Evolutionary conservation across 2,113 vertebrate species (phyloP), one percentile per base, ranked within the genome.

Genomic region (Platanista minor): DNA sequence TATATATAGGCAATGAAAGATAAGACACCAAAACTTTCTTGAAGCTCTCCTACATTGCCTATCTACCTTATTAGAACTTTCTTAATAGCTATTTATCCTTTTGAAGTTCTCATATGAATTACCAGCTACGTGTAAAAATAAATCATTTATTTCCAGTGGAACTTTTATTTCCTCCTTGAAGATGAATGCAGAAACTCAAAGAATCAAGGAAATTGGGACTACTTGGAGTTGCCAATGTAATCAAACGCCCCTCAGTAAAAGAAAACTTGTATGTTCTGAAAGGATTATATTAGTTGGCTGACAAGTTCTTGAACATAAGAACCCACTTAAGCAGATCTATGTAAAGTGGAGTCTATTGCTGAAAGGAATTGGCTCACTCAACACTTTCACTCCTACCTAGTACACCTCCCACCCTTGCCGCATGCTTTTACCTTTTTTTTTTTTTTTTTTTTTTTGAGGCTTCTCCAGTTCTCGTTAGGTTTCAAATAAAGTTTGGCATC

Each of bases 161-260:
- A 91, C 62, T 95, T 96, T 90, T 66, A 95, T 91, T 94, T 95
- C 62, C 78, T 41, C 36, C 61, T 49, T 90, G 90, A 89, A 36
- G 27, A 95, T 93, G 78, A 97, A 36, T 46, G 62, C 74, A 94
- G 96, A 95, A 97, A 96, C 85, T 97, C 66, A 97, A 96, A 92
- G 88, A 95, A 80, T 71, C 62, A 80, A 89, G 96, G 92, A 95
- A 94, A 94, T 39, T 64, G 86, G 80, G 66, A 94, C 33, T n/a
- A 71, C n/a, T 59, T 87, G 59, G 67, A 81, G 36, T 41, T 93
- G 87, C 83, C 87, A 95, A 61, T 36, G 52, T 92, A 95, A 97
- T 96, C 67, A 87, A 93, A 84, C 74, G 74, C 36, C 57, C 6
- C 27, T 91, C 36, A 91, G 74, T 96, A 36, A 92, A 93, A 77